phyloP scores from a whole-genome alignment of 2,113 vertebrate genomes.

The Hirundichthys speculiger region DNA sequence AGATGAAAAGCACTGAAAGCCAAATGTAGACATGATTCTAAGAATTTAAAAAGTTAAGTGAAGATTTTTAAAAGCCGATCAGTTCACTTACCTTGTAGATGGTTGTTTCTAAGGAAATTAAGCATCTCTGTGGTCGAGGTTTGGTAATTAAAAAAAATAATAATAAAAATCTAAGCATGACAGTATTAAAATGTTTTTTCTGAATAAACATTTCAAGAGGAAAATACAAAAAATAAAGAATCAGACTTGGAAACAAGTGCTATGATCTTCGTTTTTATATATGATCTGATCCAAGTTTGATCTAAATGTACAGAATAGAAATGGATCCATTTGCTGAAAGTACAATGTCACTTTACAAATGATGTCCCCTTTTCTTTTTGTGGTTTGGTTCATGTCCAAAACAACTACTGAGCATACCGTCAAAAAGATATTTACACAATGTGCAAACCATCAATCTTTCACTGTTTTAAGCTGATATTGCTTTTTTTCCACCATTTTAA shows the following conservation, averaged over 20 bases:
- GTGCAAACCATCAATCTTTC: constrained; percentile 73
- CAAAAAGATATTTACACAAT: constrained; percentile 81
- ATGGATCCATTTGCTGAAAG: constrained; percentile 67
- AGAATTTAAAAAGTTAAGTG: too few relatives aligned
- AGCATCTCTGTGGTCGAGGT: neutral
- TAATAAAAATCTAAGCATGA: neutral
- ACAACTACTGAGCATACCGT: constrained; percentile 59
- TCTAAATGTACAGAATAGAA: constrained; percentile 92
- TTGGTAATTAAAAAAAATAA: neutral
- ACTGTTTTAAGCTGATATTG: constrained; percentile 76
- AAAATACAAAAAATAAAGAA: constrained; percentile 33
- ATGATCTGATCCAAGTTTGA: constrained; percentile 84
- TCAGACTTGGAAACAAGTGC: constrained; percentile 79
- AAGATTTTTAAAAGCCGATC: too few relatives aligned
- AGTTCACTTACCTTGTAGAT: constrained; percentile 68
- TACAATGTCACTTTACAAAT: constrained; percentile 73
- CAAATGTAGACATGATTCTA: too few relatives aligned
- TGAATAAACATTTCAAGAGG: constrained; percentile 3
- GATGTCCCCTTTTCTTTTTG: constrained; percentile 41
- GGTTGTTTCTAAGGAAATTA: constrained; percentile 10
- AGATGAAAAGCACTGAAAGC: too few relatives aligned
- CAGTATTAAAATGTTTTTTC: neutral
- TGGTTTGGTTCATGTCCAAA: constrained; percentile 64
- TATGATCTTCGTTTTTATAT: constrained; percentile 92
- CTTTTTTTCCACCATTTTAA: constrained; percentile 60